phyloP scores from a whole-genome alignment of 2,888 invertebrate species.

The Ormyrus pomaceus region DNA sequence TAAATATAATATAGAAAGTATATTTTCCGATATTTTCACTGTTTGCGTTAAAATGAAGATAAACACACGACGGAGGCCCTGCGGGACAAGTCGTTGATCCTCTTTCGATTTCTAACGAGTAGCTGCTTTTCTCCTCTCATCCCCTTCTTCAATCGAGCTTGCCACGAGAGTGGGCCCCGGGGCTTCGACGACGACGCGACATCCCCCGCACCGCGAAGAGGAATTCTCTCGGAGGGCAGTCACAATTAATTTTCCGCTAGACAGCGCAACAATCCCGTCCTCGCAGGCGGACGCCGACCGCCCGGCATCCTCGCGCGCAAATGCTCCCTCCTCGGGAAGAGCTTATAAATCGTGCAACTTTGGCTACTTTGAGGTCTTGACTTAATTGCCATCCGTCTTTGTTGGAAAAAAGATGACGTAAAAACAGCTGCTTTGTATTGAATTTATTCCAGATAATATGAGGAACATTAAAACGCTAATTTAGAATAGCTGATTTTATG shows the following conservation, averaged over 20 bases:
- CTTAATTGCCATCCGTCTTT: background rate
- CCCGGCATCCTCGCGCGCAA: background rate
- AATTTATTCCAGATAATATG: no score
- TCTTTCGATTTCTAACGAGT: background rate
- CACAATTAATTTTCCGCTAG: conserved; percentile 57
- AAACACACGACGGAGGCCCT: background rate
- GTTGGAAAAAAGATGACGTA: no score
- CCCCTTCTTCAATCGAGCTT: background rate
- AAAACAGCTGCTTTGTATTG: no score
- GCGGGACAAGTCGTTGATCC: background rate
- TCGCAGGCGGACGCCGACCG: background rate
- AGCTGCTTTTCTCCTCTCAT: background rate
- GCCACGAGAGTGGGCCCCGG: background rate
- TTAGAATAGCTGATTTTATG: no score
- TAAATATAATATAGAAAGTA: no score
- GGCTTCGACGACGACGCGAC: conserved; percentile 29
- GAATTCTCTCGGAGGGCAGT: conserved; percentile 46
- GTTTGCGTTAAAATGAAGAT: no score
- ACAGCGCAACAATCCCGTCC: conserved; percentile 30
- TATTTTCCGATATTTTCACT: no score
- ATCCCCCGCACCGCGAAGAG: conserved; percentile 15
- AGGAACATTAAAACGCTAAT: no score
- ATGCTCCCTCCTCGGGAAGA: background rate
- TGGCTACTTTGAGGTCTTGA: background rate
- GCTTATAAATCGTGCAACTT: background rate